phyloP scores from a whole-genome alignment of 2,113 vertebrate genomes.

The Gobio gobio region DNA sequence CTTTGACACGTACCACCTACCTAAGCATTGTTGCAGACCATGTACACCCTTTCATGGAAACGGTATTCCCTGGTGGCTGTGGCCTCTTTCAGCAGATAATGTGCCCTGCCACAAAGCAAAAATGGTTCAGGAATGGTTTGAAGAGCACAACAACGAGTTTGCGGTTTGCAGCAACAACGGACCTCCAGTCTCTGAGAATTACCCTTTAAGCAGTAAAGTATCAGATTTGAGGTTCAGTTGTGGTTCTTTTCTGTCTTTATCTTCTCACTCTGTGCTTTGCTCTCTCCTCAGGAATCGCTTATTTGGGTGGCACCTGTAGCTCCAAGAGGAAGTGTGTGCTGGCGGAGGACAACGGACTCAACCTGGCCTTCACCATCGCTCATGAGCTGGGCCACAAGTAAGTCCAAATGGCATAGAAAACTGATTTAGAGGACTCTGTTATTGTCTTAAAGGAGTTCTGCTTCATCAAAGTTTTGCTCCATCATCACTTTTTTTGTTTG shows the following conservation, averaged over 20 bases:
- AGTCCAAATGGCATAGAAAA: conserved; percentile 59
- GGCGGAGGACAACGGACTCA: conserved; percentile 96
- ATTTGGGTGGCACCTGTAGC: conserved; percentile 94
- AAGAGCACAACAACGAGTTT: no score
- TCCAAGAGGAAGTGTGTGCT: conserved; percentile 94
- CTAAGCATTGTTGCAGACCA: no score
- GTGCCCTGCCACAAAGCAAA: no score
- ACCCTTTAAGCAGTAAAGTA: background rate
- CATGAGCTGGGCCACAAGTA: conserved; percentile 99
- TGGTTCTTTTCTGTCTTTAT: conserved; percentile 37
- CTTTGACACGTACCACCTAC: no score
- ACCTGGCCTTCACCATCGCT: conserved; percentile 97
- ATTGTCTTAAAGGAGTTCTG: background rate
- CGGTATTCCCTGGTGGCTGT: no score
- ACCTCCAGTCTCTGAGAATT: background rate
- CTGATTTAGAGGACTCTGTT: background rate
- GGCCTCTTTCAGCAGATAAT: no score
- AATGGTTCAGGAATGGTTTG: no score
- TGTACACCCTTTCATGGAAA: no score
- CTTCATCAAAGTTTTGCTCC: background rate
- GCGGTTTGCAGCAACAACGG: background rate
- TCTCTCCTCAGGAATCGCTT: conserved; percentile 87
- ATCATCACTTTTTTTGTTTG: background rate
- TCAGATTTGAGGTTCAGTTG: background rate
- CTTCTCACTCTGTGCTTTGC: conserved; percentile 2